phyloP scores from a whole-genome alignment of 2,113 vertebrate species.

The Pionites leucogaster region DNA sequence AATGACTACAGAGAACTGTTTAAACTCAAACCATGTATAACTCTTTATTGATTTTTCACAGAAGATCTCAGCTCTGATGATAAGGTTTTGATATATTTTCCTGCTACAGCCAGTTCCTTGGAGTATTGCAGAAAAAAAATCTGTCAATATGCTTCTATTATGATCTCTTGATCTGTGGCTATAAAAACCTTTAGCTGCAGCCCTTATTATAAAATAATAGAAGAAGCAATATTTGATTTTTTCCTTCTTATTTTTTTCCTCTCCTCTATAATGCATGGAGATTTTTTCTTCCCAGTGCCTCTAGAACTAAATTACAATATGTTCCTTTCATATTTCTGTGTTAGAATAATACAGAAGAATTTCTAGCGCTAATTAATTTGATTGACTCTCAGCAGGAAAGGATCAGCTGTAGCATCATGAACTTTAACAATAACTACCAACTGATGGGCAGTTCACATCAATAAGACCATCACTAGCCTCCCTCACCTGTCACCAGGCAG shows the following conservation, averaged over 20 bases:
- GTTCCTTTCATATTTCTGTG: slow-evolving; percentile 67
- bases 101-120: slow-evolving; percentile 89
- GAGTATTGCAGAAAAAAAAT: slow-evolving; percentile 91
- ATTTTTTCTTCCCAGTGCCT: slow-evolving; percentile 65
- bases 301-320: slow-evolving; percentile 76
- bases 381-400: slow-evolving; percentile 87
- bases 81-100: slow-evolving; percentile 99
- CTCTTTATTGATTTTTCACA: slow-evolving; percentile 99
- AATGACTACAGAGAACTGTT: slow-evolving; percentile 98
- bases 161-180: slow-evolving; percentile 99
- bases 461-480: slow-evolving; percentile 86
- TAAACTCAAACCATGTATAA: slow-evolving; percentile 99
- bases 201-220: slow-evolving; percentile 96
- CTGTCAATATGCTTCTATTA: slow-evolving; percentile 99
- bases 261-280: slow-evolving; percentile 67
- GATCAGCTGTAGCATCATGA: slow-evolving; percentile 87
- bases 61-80: slow-evolving; percentile 97
- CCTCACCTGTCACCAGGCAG: slow-evolving; percentile 90
- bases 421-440: slow-evolving; percentile 88
- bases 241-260: not conserved
- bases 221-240: slow-evolving; percentile 82
- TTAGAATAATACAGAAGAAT: slow-evolving; percentile 81
- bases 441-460: slow-evolving; percentile 90
- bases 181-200: slow-evolving; percentile 94
- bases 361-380: slow-evolving; percentile 91